Evolutionary conservation across 2,888 invertebrate species (phyloP).

Genomic region (Dromius quadrimaculatus): DNA sequence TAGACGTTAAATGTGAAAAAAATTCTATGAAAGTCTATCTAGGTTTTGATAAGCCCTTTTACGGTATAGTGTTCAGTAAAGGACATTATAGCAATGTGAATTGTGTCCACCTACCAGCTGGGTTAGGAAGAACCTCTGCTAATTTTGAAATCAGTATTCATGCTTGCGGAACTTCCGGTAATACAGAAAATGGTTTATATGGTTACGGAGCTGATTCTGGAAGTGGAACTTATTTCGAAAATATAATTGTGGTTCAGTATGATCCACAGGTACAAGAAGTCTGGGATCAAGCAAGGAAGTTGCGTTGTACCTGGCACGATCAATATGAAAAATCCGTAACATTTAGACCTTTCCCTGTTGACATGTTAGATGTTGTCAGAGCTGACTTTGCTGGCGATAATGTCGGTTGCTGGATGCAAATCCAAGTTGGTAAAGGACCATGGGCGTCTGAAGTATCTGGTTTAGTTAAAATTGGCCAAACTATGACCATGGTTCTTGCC

Average conservation of each 20-base stretch:
- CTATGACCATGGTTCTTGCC: slow-evolving; percentile 96
- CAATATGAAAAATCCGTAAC: slow-evolving; percentile 96
- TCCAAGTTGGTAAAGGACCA: slow-evolving; percentile 94
- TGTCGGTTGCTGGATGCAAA: slow-evolving; percentile 98
- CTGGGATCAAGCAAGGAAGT: slow-evolving; percentile 93
- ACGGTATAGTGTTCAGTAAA: slow-evolving; percentile 95
- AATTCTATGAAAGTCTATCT: slow-evolving; percentile 93
- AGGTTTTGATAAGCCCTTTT: slow-evolving; percentile 95
- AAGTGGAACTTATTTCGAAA: slow-evolving; percentile 93
- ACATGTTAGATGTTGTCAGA: slow-evolving; percentile 94
- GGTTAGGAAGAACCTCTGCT: slow-evolving; percentile 85
- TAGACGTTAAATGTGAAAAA: slow-evolving; percentile 95
- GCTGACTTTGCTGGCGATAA: slow-evolving; percentile 96
- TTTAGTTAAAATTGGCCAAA: slow-evolving; percentile 93
- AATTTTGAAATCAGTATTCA: slow-evolving; percentile 93
- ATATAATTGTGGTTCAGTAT: slow-evolving; percentile 93
- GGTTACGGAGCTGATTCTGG: slow-evolving; percentile 90
- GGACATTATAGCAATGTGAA: slow-evolving; percentile 94
- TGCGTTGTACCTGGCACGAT: slow-evolving; percentile 95
- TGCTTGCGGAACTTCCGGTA: slow-evolving; percentile 92
- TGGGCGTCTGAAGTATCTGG: slow-evolving; percentile 97
- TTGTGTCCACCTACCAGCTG: slow-evolving; percentile 91
- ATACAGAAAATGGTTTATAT: slow-evolving; percentile 89
- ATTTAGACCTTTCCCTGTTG: slow-evolving; percentile 93
- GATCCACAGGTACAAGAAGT: slow-evolving; percentile 95